Base-by-base conservation (phyloP, 64 coral and sea anemone genomes). In the Montipora foliosa region DNA sequence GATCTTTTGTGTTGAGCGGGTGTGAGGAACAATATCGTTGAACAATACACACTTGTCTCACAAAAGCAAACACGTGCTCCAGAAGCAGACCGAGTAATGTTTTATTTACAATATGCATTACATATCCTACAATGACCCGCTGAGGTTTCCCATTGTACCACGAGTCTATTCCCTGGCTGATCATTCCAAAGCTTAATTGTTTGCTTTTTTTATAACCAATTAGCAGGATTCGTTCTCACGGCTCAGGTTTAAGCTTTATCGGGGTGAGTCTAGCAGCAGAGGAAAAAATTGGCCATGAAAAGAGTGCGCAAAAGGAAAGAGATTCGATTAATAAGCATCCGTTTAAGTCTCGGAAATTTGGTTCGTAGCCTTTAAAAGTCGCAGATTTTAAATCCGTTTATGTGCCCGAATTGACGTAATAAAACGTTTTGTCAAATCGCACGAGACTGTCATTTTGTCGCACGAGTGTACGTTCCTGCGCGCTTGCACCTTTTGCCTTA, bases 91-190 rank as follows among this genome's bases (percentile, higher is more conserved):
- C 64, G 47, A 51, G 64, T 86, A 86, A 86, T 71, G 82, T 67
- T 86, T 86, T 86, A 86, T 86, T 86, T 86, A 86, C 82, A 72
- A 8, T 86, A 44, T 13, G 82, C 62, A 70, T 86, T 86, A 86
- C 71, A 46, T 0, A 49, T 5, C 17, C 19, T 47, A 86, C 82
- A 86, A 86, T 86, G 64, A 44, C 66, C 62, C 47, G 82, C 67
- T 49, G 82, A 86, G 66, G 4, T 15, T 50, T 21, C 13, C 44
- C 81, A 67, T 64, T 86, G 82, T 86, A 72, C 51, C 66, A 51
- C 66, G 82, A 13, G 44, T 29, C 14, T 45, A 5, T 16, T 8
- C 47, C 22, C 45, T n/a, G 46, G 82, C 48, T 68, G 64, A 71
- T 68, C 82, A 86, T 86, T 86, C 82, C 82, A 86, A 86, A 71